Percentiles rank a stretch among this genome's conserved stretches.
Conservation (phyloP, 2,888 invertebrate genomes). For the Hydroisotoma schaefferi region DNA sequence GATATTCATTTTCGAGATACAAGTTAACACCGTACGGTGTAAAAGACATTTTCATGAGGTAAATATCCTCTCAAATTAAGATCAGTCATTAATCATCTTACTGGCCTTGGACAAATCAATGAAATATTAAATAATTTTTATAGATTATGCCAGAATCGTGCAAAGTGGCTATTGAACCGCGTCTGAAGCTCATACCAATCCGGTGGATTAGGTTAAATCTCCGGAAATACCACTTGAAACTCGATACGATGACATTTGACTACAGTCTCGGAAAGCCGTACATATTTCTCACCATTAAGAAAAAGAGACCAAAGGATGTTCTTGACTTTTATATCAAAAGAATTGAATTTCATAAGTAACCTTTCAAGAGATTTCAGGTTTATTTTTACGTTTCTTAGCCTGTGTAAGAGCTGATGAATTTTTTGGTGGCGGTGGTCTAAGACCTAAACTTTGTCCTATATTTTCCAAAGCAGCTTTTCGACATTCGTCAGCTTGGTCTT, state of each 20-base stretch:
- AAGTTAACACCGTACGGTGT: too few species aligned
- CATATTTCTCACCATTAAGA: background rate
- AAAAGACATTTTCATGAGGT: too few species aligned
- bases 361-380: background rate
- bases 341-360: slow-evolving; percentile 1
- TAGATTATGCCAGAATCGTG: too few species aligned
- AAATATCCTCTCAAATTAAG: too few species aligned
- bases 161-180: too few species aligned
- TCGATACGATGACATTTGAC: slow-evolving; percentile 1
- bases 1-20: slow-evolving; percentile 7
- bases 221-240: background rate
- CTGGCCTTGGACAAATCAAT: too few species aligned
- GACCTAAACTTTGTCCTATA: slow-evolving; percentile 8
- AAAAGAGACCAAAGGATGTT: background rate
- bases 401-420: slow-evolving; percentile 14
- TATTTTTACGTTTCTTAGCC: background rate
- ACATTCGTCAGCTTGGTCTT: slow-evolving; percentile 25
- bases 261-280: slow-evolving; percentile 4
- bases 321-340: slow-evolving; percentile 3
- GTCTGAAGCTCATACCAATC: slow-evolving; percentile 1
- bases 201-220: background rate
- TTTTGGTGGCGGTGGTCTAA: slow-evolving; percentile 9
- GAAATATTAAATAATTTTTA: too few species aligned
- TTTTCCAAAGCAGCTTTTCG: slow-evolving; percentile 2
- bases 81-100: too few species aligned